Base-by-base conservation (phyloP, 2,888 invertebrate species). In the Teleogryllus oceanicus region DNA sequence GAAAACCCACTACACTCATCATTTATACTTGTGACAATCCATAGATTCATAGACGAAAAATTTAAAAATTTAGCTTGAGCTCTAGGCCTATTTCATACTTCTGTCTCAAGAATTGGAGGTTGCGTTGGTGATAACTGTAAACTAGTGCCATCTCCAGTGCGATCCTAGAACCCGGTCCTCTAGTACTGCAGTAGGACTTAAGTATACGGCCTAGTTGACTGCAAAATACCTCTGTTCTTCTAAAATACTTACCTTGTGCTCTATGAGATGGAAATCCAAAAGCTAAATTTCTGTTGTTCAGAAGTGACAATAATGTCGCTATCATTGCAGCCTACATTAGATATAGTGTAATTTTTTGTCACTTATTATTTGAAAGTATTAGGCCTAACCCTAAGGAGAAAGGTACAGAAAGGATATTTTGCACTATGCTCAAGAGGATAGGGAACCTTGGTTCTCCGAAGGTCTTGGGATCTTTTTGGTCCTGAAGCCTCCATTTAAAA, bases 21-120 rank as follows among this genome's bases (percentile, higher is more conserved):
- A 62, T 62, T 62, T 62, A n/a, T 62, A 62, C 62, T 62, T 62
- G 62, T 62, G 62, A 62, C 62, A 62, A 62, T 62, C 62, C 62
- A 62, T 62, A 62, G 62, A 62, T 18, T 18, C 16, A 62, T 62
- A 62, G 62, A 62, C 16, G 62, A 62, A 62, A 62, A 12, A 62
- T 13, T 62, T 5, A 62, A 62, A 62, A 62, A 62, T 5, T 18
- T 62, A 62, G 62, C 62, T 62, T n/a, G 62, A 62, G 62, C 62
- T 18, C 62, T 62, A 62, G 62, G 62, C 62, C 62, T 62, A 62
- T 62, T 62, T 62, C 62, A 62, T 62, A 62, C 62, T 62, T 62
- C 62, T 62, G 16, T 62, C n/a, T 62, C 62, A 62, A 62, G 62
- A 13, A 62, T 62, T 62, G 62, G 62, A 62, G 62, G 62, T 62